Conservation (phyloP, 2,888 invertebrate genomes). For the Nasonia oneida region DNA sequence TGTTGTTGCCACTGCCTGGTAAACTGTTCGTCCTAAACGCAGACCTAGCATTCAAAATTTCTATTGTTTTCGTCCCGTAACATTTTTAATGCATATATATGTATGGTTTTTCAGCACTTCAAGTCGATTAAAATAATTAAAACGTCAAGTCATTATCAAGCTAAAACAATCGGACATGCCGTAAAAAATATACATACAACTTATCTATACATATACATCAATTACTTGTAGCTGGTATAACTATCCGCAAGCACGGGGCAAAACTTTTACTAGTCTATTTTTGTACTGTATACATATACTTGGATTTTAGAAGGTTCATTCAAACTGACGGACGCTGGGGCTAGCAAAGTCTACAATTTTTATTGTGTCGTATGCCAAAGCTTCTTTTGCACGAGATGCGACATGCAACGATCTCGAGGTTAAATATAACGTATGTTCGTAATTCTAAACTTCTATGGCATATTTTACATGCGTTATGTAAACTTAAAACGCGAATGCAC, state of each 20-base stretch:
- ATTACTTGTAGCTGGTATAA: too few species aligned
- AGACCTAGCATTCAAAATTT: conserved; percentile 78
- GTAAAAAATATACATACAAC: too few species aligned
- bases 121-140: neutral
- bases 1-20: conserved; percentile 77
- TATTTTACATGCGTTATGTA: neutral
- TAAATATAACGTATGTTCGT: neutral
- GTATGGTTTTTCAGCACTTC: neutral
- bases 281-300: too few species aligned
- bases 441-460: neutral
- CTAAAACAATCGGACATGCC: neutral
- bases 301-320: neutral
- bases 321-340: neutral
- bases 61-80: conserved; percentile 75
- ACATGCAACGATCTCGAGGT: neutral
- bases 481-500: neutral
- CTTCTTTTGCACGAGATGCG: neutral
- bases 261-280: too few species aligned
- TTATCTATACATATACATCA: too few species aligned
- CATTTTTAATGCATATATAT: neutral
- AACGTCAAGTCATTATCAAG: neutral
- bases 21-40: conserved; percentile 79
- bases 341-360: neutral
- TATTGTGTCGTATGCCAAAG: neutral
- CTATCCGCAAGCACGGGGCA: too few species aligned